Evolutionary conservation across 2,113 vertebrate species (phyloP), one percentile per base, ranked within the genome.

Genomic region (Herpetotheres cachinnans): DNA sequence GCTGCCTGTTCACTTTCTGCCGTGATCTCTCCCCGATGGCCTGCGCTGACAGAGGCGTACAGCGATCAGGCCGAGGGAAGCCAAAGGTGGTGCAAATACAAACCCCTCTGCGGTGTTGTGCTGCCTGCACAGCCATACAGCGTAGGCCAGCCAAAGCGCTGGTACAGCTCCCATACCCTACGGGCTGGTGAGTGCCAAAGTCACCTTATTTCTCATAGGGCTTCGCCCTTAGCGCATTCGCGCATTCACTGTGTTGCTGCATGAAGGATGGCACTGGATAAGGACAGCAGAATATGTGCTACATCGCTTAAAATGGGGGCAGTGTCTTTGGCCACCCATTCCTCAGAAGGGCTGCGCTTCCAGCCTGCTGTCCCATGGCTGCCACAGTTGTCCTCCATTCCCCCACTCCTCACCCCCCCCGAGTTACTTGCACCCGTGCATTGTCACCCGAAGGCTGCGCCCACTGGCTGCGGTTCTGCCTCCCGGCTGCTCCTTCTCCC

Each of bases 251-350:
- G 50, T 7, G 20, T 65, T 77, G 24, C 49, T 61, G 40, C 24
- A 2, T 16, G 59, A 56, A 58, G 58, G 36, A 30, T 32, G 14
- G 26, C 26, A 6, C 46, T 22, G 55, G 44, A 6, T 9, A 54
- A 49, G 36, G 50, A 30, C n/a, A 74, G 25, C 56, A 30, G 46
- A 56, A 14, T 21, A 16, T 11, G 15, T 19, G 13, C 40, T 15
- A 16, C 2, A 1, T 25, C 1, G 0, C 77, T 80, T 42, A n/a
- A 58, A 73, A 44, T 0, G 0, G 30, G 13, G n/a, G 1, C 22
- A 11, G 6, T 34, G 6, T 7, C 46, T 78, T n/a, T 61, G 61
- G 25, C 27, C 26, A 7, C 34, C 34, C 14, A 0, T 19, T 74
- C 30, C 80, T 62, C 49, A 17, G 42, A 42, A 80, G 44, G 34